Evolutionary conservation across 2,113 vertebrate genomes (phyloP), one percentile per base, ranked within the genome.

Genomic region (Salvelinus sp.): DNA sequence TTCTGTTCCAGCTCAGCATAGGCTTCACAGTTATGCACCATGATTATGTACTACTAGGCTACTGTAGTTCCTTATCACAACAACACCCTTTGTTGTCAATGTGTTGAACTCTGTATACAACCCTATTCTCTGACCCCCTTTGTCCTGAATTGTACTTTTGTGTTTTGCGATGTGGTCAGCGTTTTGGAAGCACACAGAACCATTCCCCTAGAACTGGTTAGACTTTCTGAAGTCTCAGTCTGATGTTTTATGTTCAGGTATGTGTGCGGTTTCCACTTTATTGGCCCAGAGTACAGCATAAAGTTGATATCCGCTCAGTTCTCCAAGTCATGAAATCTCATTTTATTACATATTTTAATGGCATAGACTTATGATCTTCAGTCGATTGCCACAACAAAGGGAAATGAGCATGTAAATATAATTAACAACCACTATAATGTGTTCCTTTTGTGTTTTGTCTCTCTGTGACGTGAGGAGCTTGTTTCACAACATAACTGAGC

Each of bases 311-410:
- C 62, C 48, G 73, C 71, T 74, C 66, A 65, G 44, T 73, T 73
- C 69, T 76, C 70, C 22, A 62, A 82, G 85, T 80, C 76, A 65
- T 72, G 85, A 72, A 75, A 79, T 86, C 76, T 79, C 75, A 70
- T 90, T 91, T 85, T 88, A 83, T 87, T 74, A 83, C 80, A 70
- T 82, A 86, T 86, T 85, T 88, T 82, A 89, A 91, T 79, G 76
- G 87, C 54, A 70, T 20, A 68, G 76, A 85, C 80, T 75, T 88
- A 76, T 78, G 82, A 87, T 86, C 81, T 83, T 82, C 75, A 77
- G 69, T 76, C 72, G 79, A 89, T 76, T 76, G 60, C 91, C 90
- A 92, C 90, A 91, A 89, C 88, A 92, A 88, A 91, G 82, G 76
- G 83, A 60, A 69, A 76, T 16, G 3, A 78, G 83, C 89, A 86